Percentiles rank a stretch among this genome's conserved stretches.
Conservation (phyloP, 2,797 vertebrate species). For the Anniella stebbinsi region DNA sequence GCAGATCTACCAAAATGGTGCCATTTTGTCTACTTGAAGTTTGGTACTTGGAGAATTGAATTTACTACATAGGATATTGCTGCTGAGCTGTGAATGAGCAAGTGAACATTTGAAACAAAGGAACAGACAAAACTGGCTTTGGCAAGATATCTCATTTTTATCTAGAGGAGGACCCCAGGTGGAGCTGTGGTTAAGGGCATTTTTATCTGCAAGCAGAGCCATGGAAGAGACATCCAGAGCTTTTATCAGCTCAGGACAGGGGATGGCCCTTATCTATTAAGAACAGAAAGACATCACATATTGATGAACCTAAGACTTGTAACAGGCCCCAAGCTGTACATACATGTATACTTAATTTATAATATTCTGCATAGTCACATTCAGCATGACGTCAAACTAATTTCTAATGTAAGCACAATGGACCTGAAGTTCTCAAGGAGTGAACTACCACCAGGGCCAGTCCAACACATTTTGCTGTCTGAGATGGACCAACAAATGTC, state of each 20-base stretch:
- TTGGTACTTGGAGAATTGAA: background rate
- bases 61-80: background rate
- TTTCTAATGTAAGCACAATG: background rate
- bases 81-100: background rate
- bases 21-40: background rate
- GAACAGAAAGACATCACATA: background rate
- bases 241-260: background rate
- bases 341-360: background rate
- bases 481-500: background rate
- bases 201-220: slow-evolving; percentile 19
- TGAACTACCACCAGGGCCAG: background rate
- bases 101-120: background rate
- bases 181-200: background rate
- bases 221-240: background rate
- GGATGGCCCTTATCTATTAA: background rate
- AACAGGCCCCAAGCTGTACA: background rate
- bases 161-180: background rate
- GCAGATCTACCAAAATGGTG: background rate
- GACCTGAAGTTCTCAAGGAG: background rate
- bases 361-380: background rate
- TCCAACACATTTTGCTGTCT: background rate
- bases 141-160: slow-evolving; percentile 14
- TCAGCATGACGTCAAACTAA: background rate
- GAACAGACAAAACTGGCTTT: background rate
- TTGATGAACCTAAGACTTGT: background rate